Evolutionary conservation across 2,888 invertebrate genomes (phyloP), one percentile per base, ranked within the genome.

Genomic region (Holacanthella duospinosa): DNA sequence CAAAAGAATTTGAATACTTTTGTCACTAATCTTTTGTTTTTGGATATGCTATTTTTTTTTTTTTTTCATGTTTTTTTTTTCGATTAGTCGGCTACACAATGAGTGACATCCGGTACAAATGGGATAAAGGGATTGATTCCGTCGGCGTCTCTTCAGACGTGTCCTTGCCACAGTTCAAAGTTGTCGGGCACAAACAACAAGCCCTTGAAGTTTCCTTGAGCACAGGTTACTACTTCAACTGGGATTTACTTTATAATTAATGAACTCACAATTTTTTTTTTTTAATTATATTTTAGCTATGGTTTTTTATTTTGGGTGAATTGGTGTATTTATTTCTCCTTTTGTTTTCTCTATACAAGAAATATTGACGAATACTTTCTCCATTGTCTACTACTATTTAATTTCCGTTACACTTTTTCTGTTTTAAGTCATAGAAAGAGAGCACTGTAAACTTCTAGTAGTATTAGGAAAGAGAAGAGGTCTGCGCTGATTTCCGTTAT

Each of bases 151-250:
- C 91, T 82, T 88, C 88, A 82, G 92, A 93, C 82, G 92, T 93
- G 81, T 91, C 92, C 78, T 87, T 94, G 80, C 93, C 94, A 81
- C 93, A 94, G 84, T 94, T 94, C 87, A 91, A 93, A 85, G 93
- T 93, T 81, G 87, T 93, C 81, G 93, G 93, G 78, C 92, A 93
- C 84, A 88, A 91, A 77, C 93, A 93, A 83, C 88, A 90, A 79
- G 91, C 89, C 77, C 90, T 90, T 88, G 92, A 92, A 83, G 92
- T 93, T 84, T 89, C 90, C 82, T 88, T 93, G 78, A 92, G 92
- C 80, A 93, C 93, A 88, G 93, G 93, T 93, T 89, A 63, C 53
- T 60, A 21, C 19, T 48, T 2, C 27, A 12, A 59, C 59, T 9
- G 25, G 21, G 29, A 53, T 53, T 59, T 24, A 43, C 44, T 27